A percentile compares a stretch with the other conserved stretches of the same genome.
These are phyloP conservation scores for Chloropsis hardwickii DNA, from an alignment of 2,113 vertebrate genomes.

Conservation along the genomic window DNA sequence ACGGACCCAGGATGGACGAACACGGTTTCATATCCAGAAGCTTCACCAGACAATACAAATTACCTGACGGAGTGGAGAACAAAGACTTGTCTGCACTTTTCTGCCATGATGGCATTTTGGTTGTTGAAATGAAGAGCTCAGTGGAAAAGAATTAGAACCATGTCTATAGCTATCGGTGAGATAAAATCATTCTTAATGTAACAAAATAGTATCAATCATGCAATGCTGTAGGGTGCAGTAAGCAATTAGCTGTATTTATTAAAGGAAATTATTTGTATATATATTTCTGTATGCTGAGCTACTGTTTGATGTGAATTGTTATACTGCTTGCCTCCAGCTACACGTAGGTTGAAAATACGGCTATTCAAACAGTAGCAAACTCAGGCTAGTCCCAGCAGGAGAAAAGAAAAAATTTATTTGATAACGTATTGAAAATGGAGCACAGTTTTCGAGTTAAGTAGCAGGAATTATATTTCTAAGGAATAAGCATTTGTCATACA, in stretches of 20 bases:
- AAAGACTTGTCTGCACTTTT: constrained; percentile 76
- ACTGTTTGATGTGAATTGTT: constrained; percentile 19
- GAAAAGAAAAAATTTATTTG: neutral
- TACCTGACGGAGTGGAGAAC: constrained; percentile 73
- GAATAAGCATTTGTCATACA: neutral
- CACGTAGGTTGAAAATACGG: neutral
- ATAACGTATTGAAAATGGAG: neutral
- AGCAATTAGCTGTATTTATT: neutral
- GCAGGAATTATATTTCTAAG: neutral
- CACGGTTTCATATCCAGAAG: constrained; percentile 80
- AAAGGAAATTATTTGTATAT: neutral
- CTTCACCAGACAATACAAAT: constrained; percentile 80
- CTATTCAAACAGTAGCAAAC: neutral
- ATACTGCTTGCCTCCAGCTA: neutral
- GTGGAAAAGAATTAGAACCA: constrained; percentile 22
- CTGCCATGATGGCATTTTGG: constrained; percentile 83
- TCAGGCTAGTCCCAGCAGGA: neutral
- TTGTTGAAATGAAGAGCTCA: constrained; percentile 75
- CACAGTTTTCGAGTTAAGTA: neutral
- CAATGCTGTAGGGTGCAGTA: neutral
- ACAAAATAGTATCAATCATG: neutral
- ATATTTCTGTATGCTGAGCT: neutral
- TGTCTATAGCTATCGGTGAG: neutral
- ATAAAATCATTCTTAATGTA: neutral
- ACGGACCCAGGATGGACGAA: constrained; percentile 79